A percentile compares a stretch with the other conserved stretches of the same genome.
Conservation (phyloP, 2,888 invertebrate genomes). For the Drosophila multiciliata region DNA sequence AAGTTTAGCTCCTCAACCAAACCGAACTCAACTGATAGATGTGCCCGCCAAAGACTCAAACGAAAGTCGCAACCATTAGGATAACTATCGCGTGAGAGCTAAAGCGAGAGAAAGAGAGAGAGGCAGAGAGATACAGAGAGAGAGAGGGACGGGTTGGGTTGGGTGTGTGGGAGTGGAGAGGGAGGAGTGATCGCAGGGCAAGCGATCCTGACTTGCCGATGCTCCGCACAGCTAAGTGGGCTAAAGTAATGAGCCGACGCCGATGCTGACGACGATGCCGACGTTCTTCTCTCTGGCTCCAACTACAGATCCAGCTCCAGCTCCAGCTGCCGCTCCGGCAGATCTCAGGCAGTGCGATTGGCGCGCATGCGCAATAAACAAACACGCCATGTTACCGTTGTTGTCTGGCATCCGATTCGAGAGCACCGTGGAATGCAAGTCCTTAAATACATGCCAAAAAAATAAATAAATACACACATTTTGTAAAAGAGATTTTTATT, state of each 20-base stretch:
- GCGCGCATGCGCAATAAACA: constrained; percentile 81
- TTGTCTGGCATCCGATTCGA: constrained; percentile 57
- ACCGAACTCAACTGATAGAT: constrained; percentile 67
- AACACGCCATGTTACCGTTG: constrained; percentile 82
- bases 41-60: constrained; percentile 71
- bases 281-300: constrained; percentile 12
- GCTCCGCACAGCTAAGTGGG: constrained; percentile 68
- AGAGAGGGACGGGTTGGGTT: background rate
- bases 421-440: constrained; percentile 53
- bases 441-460: constrained; percentile 20
- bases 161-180: constrained; percentile 18
- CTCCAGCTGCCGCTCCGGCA: constrained; percentile 34
- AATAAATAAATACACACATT: background rate
- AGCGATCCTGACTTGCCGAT: constrained; percentile 75
- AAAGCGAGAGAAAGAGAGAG: constrained; percentile 5
- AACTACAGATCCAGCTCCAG: constrained; percentile 5
- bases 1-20: constrained; percentile 7
- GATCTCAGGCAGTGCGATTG: constrained; percentile 74
- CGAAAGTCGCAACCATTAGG: constrained; percentile 80
- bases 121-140: constrained; percentile 6
- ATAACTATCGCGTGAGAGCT: constrained; percentile 81
- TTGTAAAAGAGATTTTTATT: background rate
- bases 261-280: constrained; percentile 33
- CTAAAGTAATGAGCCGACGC: constrained; percentile 73
- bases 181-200: constrained; percentile 39